Conservation (phyloP, 1,140 invertebrate genomes). For the Antheraea mylitta region DNA sequence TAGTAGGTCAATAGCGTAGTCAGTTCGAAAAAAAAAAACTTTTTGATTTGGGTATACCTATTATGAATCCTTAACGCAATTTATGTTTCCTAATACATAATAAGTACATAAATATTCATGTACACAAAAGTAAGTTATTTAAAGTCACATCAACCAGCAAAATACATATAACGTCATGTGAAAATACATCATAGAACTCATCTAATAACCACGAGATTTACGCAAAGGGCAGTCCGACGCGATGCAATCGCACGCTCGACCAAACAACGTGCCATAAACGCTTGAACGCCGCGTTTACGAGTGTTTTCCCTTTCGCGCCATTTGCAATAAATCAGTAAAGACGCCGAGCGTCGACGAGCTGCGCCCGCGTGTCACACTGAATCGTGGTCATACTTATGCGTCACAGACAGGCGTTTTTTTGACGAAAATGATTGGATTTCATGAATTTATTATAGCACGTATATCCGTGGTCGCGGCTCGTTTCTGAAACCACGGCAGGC, state of each 20-base stretch:
- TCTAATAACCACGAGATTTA: constrained; percentile 37
- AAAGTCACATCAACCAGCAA: not conserved
- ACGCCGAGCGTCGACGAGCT: constrained; percentile 55
- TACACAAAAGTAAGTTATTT: not conserved
- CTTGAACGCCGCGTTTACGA: constrained; percentile 52
- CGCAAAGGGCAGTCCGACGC: constrained; percentile 39
- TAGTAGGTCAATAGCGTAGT: no score
- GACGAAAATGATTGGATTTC: not conserved
- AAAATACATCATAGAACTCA: constrained; percentile 31
- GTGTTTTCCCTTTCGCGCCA: constrained; percentile 74
- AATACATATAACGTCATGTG: constrained; percentile 6
- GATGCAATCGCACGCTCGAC: constrained; percentile 48
- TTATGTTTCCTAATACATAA: no score
- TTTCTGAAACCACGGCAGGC: no score
- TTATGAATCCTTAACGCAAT: no score
- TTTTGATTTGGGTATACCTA: no score
- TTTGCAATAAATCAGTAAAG: constrained; percentile 75
- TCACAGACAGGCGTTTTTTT: constrained; percentile 28
- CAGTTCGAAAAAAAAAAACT: no score
- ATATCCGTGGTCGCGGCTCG: no score
- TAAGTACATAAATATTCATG: no score
- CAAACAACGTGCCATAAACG: constrained; percentile 65
- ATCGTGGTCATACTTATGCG: constrained; percentile 33
- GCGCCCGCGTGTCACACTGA: constrained; percentile 35
- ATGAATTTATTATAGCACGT: no score